Evolutionary conservation across 2,797 vertebrate species (phyloP), one percentile per base, ranked within the genome.

Genomic region (Pangasius macronema): DNA sequence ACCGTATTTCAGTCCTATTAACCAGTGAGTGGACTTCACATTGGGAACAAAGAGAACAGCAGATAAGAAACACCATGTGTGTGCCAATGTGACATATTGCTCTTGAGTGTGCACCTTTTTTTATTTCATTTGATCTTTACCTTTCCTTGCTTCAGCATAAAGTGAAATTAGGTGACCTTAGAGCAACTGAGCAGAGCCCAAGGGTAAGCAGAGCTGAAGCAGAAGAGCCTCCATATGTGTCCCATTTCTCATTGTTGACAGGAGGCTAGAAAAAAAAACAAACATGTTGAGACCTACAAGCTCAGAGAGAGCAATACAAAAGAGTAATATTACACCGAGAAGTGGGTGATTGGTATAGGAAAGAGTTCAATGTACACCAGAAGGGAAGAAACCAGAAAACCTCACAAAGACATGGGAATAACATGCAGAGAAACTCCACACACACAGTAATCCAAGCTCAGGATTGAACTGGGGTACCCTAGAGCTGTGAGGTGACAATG

Each of bases 101-200:
- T 68, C 82, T 80, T 90, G 67, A 87, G 87, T 88, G 84, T 90
- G 91, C 89, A 88, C 90, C 90, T 39, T 73, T 90, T 91, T 91
- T 89, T 84, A 91, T 92, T 93, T 92, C 88, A 91, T 55, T 77
- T 63, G 33, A 68, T 68, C 80, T 55, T 59, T 16, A 3, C 77
- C 65, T 77, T 87, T 91, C 87, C 89, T 86, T 63, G 82, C 77
- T 39, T 82, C 82, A 90, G 90, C 89, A 76, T 88, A 81, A 93
- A 93, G 93, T 92, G 30, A 93, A 94, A 93, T 94, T 63, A 93
- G 89, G 84, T 91, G 94, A 95, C 93, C 92, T 88, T 79, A 30
- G 86, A 88, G 90, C 89, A 93, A 89, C 90, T 88, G 86, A 91
- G 86, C 76, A 46, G 49, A 80, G 85, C 90, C 84, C 86, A 87